Base-by-base conservation (phyloP, 1,140 invertebrate genomes). In the Microplitis mediator region DNA sequence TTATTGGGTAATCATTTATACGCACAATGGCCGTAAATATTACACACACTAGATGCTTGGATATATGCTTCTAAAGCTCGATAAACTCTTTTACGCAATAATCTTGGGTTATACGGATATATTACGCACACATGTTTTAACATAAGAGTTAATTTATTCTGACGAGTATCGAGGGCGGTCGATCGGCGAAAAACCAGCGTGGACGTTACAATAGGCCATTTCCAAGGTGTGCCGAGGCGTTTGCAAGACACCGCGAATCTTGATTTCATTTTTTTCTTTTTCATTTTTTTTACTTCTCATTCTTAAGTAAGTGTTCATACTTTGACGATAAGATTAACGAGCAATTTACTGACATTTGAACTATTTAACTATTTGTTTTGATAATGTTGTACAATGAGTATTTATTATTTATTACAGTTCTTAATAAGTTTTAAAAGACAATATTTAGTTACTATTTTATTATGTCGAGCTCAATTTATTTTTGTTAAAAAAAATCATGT, bases 131-230 rank as follows among this genome's bases (percentile, higher is more conserved):
- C 58, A 60, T 23, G 23, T 32, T 11, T 60, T 60, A 34, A 8
- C 23, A 34, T 23, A 34, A 8, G 58, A 60, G 58, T 34, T 60
- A 60, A 60, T 60, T 60, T 60, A 60, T 60, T 60, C 14, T 23
- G 58, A 31, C 58, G 16, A 60, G 58, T 32, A 60, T 60, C 58
- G 58, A 60, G 58, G 58, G 58, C 58, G 58, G 58, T 32, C 31
- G 16, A 60, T 60, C 58, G 23, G 58, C 23, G 31, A 34, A 60
- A 60, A 60, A 23, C 16, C 23, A 31, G 16, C 58, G 58, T 23
- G 23, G 23, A 60, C 58, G 16, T 23, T 13, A 60, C 16, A 60
- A 60, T 60, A 32, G 23, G 23, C 58, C 23, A 32, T 60, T 60
- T 34, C 58, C 9, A 34, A 60, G 16, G 58, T 60, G 58, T 16